Conservation (phyloP, 30 jellyfish, hydroid and myxozoan genomes). For the Phacellophora camtschatica region DNA sequence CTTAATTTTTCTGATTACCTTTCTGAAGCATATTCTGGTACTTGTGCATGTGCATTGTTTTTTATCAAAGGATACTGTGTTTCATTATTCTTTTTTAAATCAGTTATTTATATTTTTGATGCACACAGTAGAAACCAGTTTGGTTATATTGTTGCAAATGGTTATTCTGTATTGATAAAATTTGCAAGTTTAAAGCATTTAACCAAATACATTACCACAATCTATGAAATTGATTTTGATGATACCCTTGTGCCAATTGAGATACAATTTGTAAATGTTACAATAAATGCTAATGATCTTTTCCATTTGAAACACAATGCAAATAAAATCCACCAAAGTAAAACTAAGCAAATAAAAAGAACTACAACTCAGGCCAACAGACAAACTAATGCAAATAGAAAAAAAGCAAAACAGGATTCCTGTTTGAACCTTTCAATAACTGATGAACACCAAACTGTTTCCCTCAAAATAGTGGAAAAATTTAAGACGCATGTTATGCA, state of each 20-base stretch:
- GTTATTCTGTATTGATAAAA: background rate
- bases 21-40: background rate
- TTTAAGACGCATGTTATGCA: background rate
- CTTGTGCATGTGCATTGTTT: background rate
- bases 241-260: background rate
- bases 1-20: background rate
- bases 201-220: background rate
- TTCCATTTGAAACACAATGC: background rate
- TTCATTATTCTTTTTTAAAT: background rate
- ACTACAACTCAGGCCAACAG: background rate
- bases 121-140: constrained; percentile 7
- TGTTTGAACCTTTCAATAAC: background rate
- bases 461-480: background rate
- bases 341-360: background rate
- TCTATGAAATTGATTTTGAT: background rate
- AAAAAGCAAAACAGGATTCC: background rate
- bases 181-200: background rate
- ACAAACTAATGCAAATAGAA: background rate
- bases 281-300: background rate
- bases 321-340: background rate
- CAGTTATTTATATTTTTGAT: background rate
- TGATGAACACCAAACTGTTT: background rate
- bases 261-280: background rate
- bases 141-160: background rate
- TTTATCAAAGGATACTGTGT: constrained; percentile 7